Base-by-base conservation (phyloP, 2,888 invertebrate genomes). In the Dendrolimus houi region DNA sequence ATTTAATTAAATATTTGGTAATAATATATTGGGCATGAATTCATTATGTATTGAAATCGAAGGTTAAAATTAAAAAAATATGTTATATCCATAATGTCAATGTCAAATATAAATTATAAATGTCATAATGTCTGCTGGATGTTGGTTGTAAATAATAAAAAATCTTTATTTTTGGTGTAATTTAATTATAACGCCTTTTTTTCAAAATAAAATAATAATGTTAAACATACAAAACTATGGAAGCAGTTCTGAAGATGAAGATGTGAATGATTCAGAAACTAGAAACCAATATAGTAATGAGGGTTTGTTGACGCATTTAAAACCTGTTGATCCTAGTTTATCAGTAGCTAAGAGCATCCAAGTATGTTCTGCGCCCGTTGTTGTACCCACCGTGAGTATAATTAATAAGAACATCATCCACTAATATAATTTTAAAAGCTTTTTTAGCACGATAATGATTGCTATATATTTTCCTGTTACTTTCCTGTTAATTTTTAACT, bases 361-460 rank as follows among this genome's bases (percentile, higher is more conserved):
- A 71, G 90, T 98, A 62, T 95, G 96, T 80, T 94, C 97, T 41
- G 96, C 97, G 0, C 98, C 98, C 0, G 91, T 93, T 54, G 97
- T 97, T 6, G 93, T 96, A 65, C 96, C 97, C 1, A 94, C 94
- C 64, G 96, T 95, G 91, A 91, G 77, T 74, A 47, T 12, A 47
- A 7, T 47, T 47, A 9, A 47, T 47, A 9, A 47, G 12, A 9
- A 10, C 12, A 59, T 58, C 52, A 29, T 29, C 6, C 6, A 29
- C 3, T 29, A 29, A 29, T 6, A 29, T 29, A 3, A 29, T 29
- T 29, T 29, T 6, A 29, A 29, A 29, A 29, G 6, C 29, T 29
- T 29, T 14, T 29, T 29, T 29, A 29, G 29, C 6, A 29, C 29
- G 29, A 29, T 29, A 29, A 29, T 29, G 29, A 6, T 29, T 29